Base-by-base conservation (phyloP, 2,797 vertebrate genomes). In the Micrastur ruficollis region DNA sequence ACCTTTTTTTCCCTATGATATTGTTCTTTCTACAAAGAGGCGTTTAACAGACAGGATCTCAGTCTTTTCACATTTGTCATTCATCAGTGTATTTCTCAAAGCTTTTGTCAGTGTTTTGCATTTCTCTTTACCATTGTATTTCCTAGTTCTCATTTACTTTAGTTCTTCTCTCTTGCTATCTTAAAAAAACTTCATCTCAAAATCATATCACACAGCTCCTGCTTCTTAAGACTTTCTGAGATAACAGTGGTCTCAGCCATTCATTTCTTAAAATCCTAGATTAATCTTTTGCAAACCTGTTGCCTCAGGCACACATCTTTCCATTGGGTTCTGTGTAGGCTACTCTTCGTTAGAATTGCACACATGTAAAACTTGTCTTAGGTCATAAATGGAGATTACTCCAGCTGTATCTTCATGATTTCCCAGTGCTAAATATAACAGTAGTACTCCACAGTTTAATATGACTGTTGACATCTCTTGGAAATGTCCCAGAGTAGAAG, bases 71-170 rank as follows among this genome's bases (percentile, higher is more conserved):
- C 8, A 6, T 86, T 91, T 47, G 93, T 70, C 50, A 31, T 86
- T 86, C 76, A 92, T 76, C 31, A 50, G 29, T 84, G 42, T 72
- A 55, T 90, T 92, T 97, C 91, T 58, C 52, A 95, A 72, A 88
- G 56, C 34, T 63, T 96, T 94, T 97, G 80, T 81, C 74, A 88
- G 12, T 76, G 58, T 71, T 63, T 93, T 73, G 32, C 25, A 27
- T 80, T 74, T 89, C 15, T 90, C 53, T 81, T 92, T 87, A 63
- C 34, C 61, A 61, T 84, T 94, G 47, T 32, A 50, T 82, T 90
- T 95, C 84, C 76, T 93, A 42, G 19, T 92, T 94, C 78, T 95
- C 85, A 89, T 86, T 95, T 97, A 67, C 49, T 89, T 95, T 76
- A 94, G 50, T 44, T 53, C 52, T 86, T 91, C 94, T 92, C 31